Conservation (phyloP, 2,797 vertebrate species). For the Sparus aurata region DNA sequence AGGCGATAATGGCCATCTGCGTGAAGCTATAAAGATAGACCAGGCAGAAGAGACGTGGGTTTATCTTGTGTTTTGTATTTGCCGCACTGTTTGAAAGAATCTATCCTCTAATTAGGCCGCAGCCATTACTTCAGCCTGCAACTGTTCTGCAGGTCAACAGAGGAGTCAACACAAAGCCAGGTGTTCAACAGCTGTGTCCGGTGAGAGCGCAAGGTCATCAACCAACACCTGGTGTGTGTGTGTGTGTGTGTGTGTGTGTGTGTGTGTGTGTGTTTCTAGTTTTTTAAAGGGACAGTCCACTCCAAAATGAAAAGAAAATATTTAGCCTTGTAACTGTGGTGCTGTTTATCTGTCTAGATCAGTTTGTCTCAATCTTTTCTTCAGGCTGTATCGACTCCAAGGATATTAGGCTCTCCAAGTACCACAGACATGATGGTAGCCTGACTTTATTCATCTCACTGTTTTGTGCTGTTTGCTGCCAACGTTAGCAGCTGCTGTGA, state of each 20-base stretch:
- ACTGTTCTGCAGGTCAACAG: slow-evolving; percentile 65
- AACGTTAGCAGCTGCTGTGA: too few species aligned
- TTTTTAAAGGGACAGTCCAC: slow-evolving; percentile 8
- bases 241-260: slow-evolving; percentile 11
- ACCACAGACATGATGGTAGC: too few species aligned
- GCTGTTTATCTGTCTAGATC: too few species aligned
- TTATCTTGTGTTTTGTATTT: slow-evolving; percentile 39
- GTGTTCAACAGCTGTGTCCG: slow-evolving; percentile 80
- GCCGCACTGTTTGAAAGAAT: slow-evolving; percentile 27
- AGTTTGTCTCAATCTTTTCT: too few species aligned
- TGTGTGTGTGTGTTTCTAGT: slow-evolving; percentile 11
- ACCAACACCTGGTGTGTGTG: slow-evolving; percentile 51
- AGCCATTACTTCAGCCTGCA: slow-evolving; percentile 31
- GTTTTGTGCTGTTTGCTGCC: too few species aligned
- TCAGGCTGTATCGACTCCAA: too few species aligned
- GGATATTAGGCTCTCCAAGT: too few species aligned
- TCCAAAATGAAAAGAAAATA: too few species aligned
- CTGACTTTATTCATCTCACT: too few species aligned
- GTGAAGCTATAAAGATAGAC: slow-evolving; percentile 38
- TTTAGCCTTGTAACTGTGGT: too few species aligned
- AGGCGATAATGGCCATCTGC: slow-evolving; percentile 45
- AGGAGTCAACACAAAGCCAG: slow-evolving; percentile 71
- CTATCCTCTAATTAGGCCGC: slow-evolving; percentile 56
- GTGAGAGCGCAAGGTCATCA: slow-evolving; percentile 25
- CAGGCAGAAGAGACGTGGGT: slow-evolving; percentile 26